Base-by-base conservation (phyloP, 1,140 invertebrate species). In the Octopus bimaculoides region DNA sequence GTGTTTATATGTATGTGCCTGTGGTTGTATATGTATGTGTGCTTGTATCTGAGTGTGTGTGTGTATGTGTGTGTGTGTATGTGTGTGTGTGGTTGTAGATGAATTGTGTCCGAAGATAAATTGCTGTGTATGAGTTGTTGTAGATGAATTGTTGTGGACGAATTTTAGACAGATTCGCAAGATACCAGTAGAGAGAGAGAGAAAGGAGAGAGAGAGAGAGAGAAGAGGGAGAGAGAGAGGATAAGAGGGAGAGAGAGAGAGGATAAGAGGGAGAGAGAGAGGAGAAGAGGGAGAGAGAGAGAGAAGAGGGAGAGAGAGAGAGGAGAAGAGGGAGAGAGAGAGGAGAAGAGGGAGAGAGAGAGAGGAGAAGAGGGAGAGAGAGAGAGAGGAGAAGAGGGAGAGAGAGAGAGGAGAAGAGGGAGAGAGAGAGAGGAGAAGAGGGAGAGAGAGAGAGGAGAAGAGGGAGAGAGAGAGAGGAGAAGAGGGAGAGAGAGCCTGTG, bases 171-270 rank as follows among this genome's bases (percentile, higher is more conserved):
- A 61, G 4, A 17, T 12, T 12, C 9, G 17, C 9, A 12, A 61
- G 17, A 61, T 61, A 61, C 9, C 17, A 17, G 17, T 61, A 17
- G 17, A 61, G 56, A 61, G 1, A 17, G 56, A 61, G 17, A 61
- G 56, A 12, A 3, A 61, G 80, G 79, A 80, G 76, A 80, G 79
- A 77, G 75, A 77, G 81, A 74, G 79, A 55, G 54, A 77, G 77
- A 53, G 54, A 52, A 77, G 20, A 77, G 54, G 53, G 77, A 77
- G 54, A 55, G 54, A 77, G 77, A 77, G 54, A 77, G 54, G 80
- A 75, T 77, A 66, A 77, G 61, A 77, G 75, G 77, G 56, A 26
- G 75, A 77, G 79, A 81, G 56, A 61, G 79, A 53, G 79, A 81
- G 75, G 26, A 61, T 71, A 78, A 81, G 75, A 80, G 75, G 77